Percentiles rank a stretch among this genome's conserved stretches.
These are phyloP conservation scores for Spondyliosoma cantharus DNA, from an alignment of 2,797 vertebrate genomes.

Conservation along the genomic window DNA sequence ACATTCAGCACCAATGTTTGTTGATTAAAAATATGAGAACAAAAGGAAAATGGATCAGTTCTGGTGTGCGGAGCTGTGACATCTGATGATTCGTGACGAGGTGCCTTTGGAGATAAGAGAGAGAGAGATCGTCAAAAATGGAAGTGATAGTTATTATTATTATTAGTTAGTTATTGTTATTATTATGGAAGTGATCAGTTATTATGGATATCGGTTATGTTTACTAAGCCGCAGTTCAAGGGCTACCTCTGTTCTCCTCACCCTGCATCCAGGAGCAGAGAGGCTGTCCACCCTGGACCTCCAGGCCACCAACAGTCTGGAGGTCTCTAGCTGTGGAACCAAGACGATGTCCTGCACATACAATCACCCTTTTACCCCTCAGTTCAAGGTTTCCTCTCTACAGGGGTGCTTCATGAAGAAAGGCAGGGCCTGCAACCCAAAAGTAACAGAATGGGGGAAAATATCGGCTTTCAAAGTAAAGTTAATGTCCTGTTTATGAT, in stretches of 20 bases:
- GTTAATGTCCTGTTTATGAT: not conserved
- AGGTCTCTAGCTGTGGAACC: constrained; percentile 42
- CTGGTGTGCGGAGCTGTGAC: not conserved
- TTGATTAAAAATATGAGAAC: no score
- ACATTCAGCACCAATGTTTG: not conserved
- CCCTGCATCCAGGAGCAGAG: not conserved
- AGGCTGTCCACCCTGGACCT: not conserved
- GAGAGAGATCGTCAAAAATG: not conserved
- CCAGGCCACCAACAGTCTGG: not conserved
- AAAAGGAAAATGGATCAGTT: not conserved
- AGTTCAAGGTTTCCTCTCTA: not conserved
- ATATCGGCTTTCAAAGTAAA: not conserved
- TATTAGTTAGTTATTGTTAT: no score
- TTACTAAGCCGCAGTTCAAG: not conserved
- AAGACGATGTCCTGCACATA: constrained; percentile 43
- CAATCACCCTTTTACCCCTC: not conserved
- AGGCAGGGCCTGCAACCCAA: not conserved
- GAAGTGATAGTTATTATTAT: no score
- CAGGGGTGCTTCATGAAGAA: not conserved
- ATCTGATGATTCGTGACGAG: not conserved
- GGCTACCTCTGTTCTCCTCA: constrained; percentile 6
- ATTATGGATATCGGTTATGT: not conserved
- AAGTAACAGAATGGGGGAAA: no score
- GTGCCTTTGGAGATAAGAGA: constrained; percentile 4
- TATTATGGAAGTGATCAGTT: no score